phyloP scores from a whole-genome alignment of 2,113 vertebrate genomes.

The Numida meleagris region DNA sequence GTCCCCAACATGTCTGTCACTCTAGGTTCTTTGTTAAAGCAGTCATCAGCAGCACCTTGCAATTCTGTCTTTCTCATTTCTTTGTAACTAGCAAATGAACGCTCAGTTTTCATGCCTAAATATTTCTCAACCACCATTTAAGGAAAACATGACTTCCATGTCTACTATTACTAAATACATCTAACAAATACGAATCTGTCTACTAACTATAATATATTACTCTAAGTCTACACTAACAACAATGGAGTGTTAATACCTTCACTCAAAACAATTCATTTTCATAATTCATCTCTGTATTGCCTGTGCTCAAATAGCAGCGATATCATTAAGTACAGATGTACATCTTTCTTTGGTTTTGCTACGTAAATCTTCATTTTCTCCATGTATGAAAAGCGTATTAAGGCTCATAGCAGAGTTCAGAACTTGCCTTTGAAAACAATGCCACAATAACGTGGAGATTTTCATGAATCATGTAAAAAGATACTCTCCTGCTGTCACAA shows the following conservation, averaged over 20 bases:
- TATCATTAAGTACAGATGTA: neutral
- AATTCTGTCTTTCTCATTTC: neutral
- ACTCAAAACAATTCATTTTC: neutral
- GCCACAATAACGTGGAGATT: neutral
- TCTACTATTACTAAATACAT: neutral
- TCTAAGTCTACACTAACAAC: neutral
- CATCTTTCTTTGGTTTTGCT: neutral
- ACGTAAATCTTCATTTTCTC: neutral
- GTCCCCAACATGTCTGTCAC: neutral
- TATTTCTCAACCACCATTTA: neutral
- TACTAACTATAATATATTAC: neutral
- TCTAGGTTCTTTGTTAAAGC: neutral
- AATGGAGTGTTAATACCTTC: neutral
- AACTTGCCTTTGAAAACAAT: neutral
- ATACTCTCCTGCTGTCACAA: neutral
- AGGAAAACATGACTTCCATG: neutral
- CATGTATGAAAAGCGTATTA: neutral
- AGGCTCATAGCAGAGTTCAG: slow-evolving; percentile 29
- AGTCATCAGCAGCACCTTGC: neutral
- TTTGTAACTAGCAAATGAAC: neutral
- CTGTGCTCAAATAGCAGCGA: neutral
- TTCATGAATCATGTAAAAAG: neutral
- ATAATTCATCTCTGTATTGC: neutral
- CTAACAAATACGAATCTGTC: neutral
- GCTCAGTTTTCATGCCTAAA: neutral